Conservation (phyloP, 2,888 invertebrate genomes). For the Allacma fusca region DNA sequence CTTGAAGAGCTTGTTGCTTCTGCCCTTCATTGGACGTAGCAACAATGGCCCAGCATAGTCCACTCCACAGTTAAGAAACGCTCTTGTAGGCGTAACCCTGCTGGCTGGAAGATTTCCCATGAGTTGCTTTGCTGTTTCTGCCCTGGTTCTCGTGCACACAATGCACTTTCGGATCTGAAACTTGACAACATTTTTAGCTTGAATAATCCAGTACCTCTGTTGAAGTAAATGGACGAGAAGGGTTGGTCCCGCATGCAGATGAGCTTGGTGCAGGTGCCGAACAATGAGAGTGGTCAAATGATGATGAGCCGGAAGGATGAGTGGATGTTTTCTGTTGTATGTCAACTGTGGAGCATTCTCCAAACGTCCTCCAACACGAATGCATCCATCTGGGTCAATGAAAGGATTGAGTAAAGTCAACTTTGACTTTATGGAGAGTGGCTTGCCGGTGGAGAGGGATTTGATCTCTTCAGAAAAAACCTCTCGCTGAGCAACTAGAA, state of each 20-base stretch:
- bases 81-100: too few species aligned
- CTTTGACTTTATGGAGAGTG: too few species aligned
- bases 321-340: slow-evolving; percentile 15
- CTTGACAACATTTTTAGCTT: slow-evolving; percentile 6
- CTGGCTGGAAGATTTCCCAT: slow-evolving; percentile 9
- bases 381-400: background rate
- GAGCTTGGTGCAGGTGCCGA: background rate
- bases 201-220: slow-evolving; percentile 33
- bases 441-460: too few species aligned
- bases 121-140: background rate
- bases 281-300: slow-evolving; percentile 34
- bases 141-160: background rate
- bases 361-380: background rate
- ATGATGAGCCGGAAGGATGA: slow-evolving; percentile 26
- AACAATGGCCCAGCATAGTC: slow-evolving; percentile 44
- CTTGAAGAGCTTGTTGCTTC: background rate
- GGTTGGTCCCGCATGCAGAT: slow-evolving; percentile 34
- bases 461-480: too few species aligned
- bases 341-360: too few species aligned
- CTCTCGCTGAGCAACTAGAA: too few species aligned
- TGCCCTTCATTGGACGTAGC: background rate
- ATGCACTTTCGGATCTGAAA: slow-evolving; percentile 30
- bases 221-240: background rate
- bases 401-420: background rate
- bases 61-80: slow-evolving; percentile 17